Evolutionary conservation across 2,113 vertebrate species (phyloP).

Genomic region (Chaenogobius annularis): DNA sequence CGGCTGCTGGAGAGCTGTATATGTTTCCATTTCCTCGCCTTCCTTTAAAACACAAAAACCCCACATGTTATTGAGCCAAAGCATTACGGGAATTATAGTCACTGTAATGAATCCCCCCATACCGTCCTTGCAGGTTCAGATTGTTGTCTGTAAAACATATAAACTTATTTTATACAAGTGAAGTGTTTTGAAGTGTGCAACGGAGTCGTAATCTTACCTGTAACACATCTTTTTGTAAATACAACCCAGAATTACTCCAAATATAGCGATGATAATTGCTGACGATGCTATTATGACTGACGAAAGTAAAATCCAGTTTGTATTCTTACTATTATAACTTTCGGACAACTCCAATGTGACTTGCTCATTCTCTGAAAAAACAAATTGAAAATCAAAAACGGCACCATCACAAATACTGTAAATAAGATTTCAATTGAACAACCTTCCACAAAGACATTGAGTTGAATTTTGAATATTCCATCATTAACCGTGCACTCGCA

Average conservation of each 20-base stretch:
- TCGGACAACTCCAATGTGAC: not conserved
- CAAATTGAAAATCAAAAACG: not conserved
- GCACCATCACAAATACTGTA: not conserved
- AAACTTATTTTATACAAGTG: not conserved
- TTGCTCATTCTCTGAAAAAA: not conserved
- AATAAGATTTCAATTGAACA: not conserved
- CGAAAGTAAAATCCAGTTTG: not conserved
- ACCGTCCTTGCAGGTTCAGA: not conserved
- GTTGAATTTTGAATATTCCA: not conserved
- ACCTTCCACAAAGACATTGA: slow-evolving; percentile 27
- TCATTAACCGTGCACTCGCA: slow-evolving; percentile 3
- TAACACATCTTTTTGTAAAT: not conserved
- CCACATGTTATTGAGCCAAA: not conserved
- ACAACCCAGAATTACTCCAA: not conserved
- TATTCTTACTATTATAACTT: not conserved
- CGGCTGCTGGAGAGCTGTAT: not conserved
- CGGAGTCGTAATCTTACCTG: not conserved
- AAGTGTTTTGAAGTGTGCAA: not conserved
- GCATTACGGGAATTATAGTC: not conserved
- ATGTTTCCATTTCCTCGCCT: not conserved
- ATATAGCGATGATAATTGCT: not conserved
- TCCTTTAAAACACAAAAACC: not conserved
- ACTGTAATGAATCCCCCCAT: not conserved
- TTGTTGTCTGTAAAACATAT: not conserved
- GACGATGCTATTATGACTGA: not conserved